phyloP scores from a whole-genome alignment of 1,140 invertebrate genomes.

The Littorina saxatilis region DNA sequence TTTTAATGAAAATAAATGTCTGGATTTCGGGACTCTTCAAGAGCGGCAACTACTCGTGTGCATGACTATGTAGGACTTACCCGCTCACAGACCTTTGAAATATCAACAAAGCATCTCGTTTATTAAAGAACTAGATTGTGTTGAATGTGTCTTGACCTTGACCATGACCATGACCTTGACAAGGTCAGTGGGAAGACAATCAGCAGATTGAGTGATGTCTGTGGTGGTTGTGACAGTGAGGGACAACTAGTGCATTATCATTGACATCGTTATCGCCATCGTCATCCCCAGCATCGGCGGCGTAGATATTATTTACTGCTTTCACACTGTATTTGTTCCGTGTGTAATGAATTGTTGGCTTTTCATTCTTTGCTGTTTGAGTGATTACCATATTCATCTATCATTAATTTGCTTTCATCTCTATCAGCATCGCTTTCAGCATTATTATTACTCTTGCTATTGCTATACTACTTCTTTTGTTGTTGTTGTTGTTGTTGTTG shows the following conservation, averaged over 20 bases:
- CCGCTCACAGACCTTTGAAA: neutral
- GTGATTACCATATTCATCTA: neutral
- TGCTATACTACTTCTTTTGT: no score
- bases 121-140: neutral
- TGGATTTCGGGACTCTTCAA: neutral
- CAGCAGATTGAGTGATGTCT: neutral
- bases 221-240: slow-evolving; percentile 11
- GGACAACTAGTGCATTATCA: slow-evolving; percentile 13
- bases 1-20: no score
- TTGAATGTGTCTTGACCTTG: neutral
- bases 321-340: neutral
- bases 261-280: neutral
- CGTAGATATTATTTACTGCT: neutral
- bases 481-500: no score
- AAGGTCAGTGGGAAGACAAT: neutral
- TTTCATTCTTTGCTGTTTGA: neutral
- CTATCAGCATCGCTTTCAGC: no score
- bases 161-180: neutral
- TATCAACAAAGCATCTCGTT: neutral
- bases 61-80: neutral
- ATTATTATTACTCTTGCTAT: no score
- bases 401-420: neutral
- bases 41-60: neutral
- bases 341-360: neutral
- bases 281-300: neutral